Base-by-base conservation (phyloP, 2,113 vertebrate species). In the Rhodinocichla rosea region DNA sequence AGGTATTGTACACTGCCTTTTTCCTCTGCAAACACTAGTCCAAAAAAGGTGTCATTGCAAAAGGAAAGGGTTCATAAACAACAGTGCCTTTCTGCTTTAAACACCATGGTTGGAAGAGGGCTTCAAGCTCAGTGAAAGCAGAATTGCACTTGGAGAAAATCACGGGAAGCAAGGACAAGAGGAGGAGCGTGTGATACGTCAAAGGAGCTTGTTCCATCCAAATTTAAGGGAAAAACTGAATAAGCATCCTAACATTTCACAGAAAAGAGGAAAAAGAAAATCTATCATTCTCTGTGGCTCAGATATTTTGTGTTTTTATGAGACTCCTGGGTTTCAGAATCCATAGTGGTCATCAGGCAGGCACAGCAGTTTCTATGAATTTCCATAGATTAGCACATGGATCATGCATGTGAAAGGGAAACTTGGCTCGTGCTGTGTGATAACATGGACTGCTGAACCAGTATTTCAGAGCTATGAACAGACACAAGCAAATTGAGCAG, bases 121-220 rank as follows among this genome's bases (percentile, higher is more conserved):
- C 11, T 55, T 63, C 50, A 37, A 59, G 21, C 33, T 59, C 68
- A 52, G 11, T 3, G 18, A 75, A 22, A 19, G 39, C 21, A 67
- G 23, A 90, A 47, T 7, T 27, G 7, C 24, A 32, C 56, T 70
- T 44, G 27, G 17, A 80, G 22, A 57, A 85, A 77, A 39, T 47
- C 80, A 86, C 2, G 15, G 45, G 60, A 44, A 68, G 24, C 24
- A 76, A 90, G 49, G 13, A 55, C 13, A 52, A 50, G 11, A 37
- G 7, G 24, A 74, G 21, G 16, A 85, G 50, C 0, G 0, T 5
- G 7, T 8, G 30, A 6, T 24, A 6, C 6, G 9, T 13, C 37
- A 60, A 44, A 75, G 57, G 17, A 84, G 73, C 15, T 28, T 40
- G 10, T 39, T 73, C 32, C 20, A 50, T 27, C 33, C 2, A 1